These are phyloP conservation scores for Tyto alba DNA, from an alignment of 2,113 vertebrate species.

Conservation along the genomic window DNA sequence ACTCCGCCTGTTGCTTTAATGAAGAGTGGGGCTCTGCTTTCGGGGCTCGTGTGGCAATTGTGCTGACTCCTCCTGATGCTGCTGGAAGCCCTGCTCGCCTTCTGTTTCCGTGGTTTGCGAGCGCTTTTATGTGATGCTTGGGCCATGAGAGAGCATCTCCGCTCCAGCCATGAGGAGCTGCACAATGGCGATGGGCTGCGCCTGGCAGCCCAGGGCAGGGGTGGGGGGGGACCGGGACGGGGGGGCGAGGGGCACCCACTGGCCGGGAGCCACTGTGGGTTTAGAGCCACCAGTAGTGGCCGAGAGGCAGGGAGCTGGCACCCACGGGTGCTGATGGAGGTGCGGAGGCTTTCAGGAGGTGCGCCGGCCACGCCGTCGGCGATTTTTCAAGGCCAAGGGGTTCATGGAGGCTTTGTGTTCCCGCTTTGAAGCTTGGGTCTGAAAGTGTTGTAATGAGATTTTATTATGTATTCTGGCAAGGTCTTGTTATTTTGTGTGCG, in stretches of 20 bases:
- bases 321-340: background rate
- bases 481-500: slow-evolving; percentile 58
- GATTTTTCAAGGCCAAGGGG: background rate
- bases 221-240: background rate
- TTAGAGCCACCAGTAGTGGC: background rate
- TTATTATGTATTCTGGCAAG: slow-evolving; percentile 62
- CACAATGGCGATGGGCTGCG: background rate
- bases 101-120: background rate
- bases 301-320: background rate
- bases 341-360: background rate
- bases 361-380: background rate
- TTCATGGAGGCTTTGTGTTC: slow-evolving; percentile 34
- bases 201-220: background rate
- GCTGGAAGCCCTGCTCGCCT: background rate
- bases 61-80: background rate
- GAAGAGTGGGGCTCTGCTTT: background rate
- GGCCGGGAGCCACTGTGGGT: background rate
- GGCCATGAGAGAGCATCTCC: background rate
- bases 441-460: slow-evolving; percentile 67
- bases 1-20: background rate
- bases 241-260: fast-evolving
- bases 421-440: slow-evolving; percentile 46
- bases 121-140: background rate
- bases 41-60: background rate
- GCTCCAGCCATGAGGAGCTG: background rate